These are phyloP conservation scores for Urocolius indicus DNA, from an alignment of 2,113 vertebrate genomes.

Conservation along the genomic window DNA sequence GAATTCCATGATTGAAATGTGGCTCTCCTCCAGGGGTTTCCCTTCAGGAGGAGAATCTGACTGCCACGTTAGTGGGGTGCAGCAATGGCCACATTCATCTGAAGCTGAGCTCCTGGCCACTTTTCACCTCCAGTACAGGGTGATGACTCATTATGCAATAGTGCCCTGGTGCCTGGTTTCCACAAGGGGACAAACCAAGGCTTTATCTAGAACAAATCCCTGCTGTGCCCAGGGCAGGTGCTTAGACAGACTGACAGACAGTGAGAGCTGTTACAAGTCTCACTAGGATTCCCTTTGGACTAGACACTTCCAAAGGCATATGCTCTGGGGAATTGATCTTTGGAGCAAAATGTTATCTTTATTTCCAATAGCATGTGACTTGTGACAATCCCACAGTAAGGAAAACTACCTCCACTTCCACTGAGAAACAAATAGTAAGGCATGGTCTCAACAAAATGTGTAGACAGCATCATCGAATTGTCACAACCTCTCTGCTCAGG, in stretches of 20 bases:
- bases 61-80: background rate
- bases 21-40: background rate
- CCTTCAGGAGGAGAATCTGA: background rate
- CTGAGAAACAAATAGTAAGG: background rate
- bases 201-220: background rate
- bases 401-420: background rate
- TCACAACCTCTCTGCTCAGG: background rate
- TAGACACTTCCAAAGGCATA: background rate
- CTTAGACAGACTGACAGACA: background rate
- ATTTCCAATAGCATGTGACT: background rate
- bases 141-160: background rate
- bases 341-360: background rate
- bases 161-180: background rate
- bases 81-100: background rate
- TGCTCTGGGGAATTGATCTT: background rate
- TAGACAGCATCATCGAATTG: background rate
- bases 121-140: background rate
- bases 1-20: background rate
- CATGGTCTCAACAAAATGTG: background rate
- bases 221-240: background rate
- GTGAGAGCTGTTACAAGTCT: background rate
- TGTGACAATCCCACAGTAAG: background rate
- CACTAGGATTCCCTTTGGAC: background rate
- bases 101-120: background rate
- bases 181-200: background rate